phyloP scores from a whole-genome alignment of 2,888 invertebrate genomes.

The Drosophila antonietae region DNA sequence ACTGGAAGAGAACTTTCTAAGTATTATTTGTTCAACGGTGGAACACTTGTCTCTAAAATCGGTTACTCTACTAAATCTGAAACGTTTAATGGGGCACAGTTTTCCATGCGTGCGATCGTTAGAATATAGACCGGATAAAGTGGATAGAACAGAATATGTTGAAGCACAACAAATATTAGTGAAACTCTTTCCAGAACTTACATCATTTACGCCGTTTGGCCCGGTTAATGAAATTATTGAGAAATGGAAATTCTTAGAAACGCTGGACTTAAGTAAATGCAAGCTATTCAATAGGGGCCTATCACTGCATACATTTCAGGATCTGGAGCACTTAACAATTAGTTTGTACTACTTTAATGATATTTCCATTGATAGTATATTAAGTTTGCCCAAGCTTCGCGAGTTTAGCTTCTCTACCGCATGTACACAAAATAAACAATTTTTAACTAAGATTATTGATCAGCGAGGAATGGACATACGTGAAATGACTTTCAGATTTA shows the following conservation, averaged over 20 bases:
- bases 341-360: not conserved
- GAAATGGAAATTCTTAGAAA: not conserved
- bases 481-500: not conserved
- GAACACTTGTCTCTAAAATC: not conserved
- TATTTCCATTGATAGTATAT: not conserved
- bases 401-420: not conserved
- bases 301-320: not conserved
- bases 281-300: too few species aligned
- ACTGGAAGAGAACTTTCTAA: not conserved
- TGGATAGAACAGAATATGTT: not conserved
- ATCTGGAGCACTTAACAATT: not conserved
- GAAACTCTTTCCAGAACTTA: not conserved
- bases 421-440: too few species aligned
- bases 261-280: not conserved
- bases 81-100: not conserved
- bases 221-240: not conserved
- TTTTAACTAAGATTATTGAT: not conserved
- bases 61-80: not conserved
- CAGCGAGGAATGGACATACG: not conserved
- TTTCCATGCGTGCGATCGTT: not conserved
- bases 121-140: not conserved
- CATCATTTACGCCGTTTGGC: not conserved
- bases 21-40: not conserved
- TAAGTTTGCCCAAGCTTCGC: constrained; percentile 2
- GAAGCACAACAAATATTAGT: not conserved